Evolutionary conservation across 1,140 invertebrate genomes (phyloP), one percentile per base, ranked within the genome.

Genomic region (Drosophila arawakana): DNA sequence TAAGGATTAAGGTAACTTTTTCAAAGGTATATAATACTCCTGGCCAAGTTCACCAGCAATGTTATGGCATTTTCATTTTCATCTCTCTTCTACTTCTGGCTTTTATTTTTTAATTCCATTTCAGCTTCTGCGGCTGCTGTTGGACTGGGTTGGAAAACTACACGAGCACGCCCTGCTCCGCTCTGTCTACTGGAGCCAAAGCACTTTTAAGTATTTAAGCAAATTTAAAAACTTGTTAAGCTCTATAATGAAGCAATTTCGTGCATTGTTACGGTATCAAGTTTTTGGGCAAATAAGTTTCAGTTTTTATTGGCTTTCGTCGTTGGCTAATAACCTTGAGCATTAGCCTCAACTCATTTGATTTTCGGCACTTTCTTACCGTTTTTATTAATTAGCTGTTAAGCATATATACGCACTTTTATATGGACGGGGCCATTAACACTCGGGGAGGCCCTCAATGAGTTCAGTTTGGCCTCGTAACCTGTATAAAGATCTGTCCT

Each of bases 221-320:
- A 82, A 88, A 88, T 88, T 88, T 80, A 69, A 88, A 88, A 88
- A 88, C 80, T 88, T 88, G 65, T 80, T 82, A 88, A 88, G 83
- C 77, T 63, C 55, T 41, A 68, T 88, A 82, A 88, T 88, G 82
- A 79, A 86, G 78, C 78, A 78, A 86, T 85, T 78, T 78, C 50
- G 54, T 61, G 61, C 73, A 73, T 69, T 73, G 52, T 46, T 30
- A 41, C 13, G 13, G 25, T 35, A 25, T 43, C 44, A 55, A 44
- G 37, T 63, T 30, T 25, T 30, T 63, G 7, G 35, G 61, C n/a
- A 41, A 55, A 46, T 46, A 55, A 66, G 62, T 37, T 58, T 52
- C 10, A 41, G 47, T 50, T 68, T 63, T 73, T 58, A 69, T 69
- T 71, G 73, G 73, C 61, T 78, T 78, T 70, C 54, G 55, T 71